phyloP scores from a whole-genome alignment of 2,113 vertebrate genomes.

The Chunga burmeisteri region DNA sequence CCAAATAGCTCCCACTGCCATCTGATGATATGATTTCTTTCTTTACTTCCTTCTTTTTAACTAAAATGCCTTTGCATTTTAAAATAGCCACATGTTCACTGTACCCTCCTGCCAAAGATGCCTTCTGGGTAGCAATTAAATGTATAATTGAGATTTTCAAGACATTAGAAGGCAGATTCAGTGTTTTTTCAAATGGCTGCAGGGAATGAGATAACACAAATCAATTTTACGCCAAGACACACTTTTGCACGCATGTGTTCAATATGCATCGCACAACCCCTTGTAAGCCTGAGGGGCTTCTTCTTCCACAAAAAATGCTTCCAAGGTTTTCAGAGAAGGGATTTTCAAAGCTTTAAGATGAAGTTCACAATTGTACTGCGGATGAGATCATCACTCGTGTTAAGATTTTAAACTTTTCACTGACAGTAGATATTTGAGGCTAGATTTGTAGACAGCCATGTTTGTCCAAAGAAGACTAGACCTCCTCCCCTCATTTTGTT shows the following conservation, averaged over 20 bases:
- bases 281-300: background rate
- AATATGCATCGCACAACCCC: background rate
- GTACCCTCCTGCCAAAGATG: background rate
- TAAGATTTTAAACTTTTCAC: background rate
- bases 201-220: background rate
- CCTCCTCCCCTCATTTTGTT: background rate
- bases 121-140: slow-evolving; percentile 22
- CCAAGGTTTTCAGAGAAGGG: background rate
- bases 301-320: background rate
- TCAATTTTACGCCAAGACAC: background rate
- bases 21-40: background rate
- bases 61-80: background rate
- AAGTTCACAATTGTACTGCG: background rate
- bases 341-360: background rate
- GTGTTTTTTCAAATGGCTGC: background rate
- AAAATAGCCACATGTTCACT: background rate
- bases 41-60: background rate
- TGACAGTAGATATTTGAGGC: background rate
- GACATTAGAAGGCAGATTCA: background rate
- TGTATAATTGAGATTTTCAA: background rate
- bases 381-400: background rate
- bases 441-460: background rate
- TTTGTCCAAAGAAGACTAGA: background rate
- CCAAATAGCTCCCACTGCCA: background rate
- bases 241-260: background rate